Evolutionary conservation across 1,140 invertebrate species (phyloP).

Genomic region (Drosophila navojoa): DNA sequence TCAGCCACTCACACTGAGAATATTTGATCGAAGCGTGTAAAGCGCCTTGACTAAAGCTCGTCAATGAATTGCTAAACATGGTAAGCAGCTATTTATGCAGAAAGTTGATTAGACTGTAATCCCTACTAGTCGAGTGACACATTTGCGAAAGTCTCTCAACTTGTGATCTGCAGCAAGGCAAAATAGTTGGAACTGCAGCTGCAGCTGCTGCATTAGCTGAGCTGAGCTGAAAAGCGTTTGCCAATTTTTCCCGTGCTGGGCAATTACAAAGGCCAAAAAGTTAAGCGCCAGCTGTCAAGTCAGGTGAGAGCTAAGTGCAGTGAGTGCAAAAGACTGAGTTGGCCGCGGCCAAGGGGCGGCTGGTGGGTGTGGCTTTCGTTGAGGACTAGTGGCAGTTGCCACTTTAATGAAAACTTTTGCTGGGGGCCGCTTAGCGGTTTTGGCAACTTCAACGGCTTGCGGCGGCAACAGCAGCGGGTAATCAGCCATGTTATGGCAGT

Average conservation of each 20-base stretch:
- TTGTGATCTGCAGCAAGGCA: background rate
- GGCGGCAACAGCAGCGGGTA: conserved; percentile 37
- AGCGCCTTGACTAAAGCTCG: background rate
- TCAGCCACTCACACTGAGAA: no score
- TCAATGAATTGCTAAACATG: background rate
- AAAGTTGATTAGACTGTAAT: conserved; percentile 12
- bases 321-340: background rate
- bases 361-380: background rate
- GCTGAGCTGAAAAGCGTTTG: conserved; percentile 7
- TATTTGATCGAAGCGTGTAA: background rate
- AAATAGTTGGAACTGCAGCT: conserved; percentile 4
- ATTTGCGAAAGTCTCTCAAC: conserved; percentile 16
- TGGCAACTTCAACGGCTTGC: conserved; percentile 45
- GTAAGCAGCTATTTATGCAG: background rate
- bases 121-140: conserved; percentile 4
- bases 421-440: conserved; percentile 45
- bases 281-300: conserved; percentile 46
- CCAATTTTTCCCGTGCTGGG: conserved; percentile 38
- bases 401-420: conserved; percentile 55
- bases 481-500: conserved; percentile 55
- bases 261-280: conserved; percentile 50
- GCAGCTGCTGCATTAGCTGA: background rate
- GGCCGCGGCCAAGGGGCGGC: background rate
- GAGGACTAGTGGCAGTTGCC: conserved; percentile 15
- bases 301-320: conserved; percentile 17